Base-by-base conservation (phyloP, 2,113 vertebrate species). In the Trichomycterus rosablanca region DNA sequence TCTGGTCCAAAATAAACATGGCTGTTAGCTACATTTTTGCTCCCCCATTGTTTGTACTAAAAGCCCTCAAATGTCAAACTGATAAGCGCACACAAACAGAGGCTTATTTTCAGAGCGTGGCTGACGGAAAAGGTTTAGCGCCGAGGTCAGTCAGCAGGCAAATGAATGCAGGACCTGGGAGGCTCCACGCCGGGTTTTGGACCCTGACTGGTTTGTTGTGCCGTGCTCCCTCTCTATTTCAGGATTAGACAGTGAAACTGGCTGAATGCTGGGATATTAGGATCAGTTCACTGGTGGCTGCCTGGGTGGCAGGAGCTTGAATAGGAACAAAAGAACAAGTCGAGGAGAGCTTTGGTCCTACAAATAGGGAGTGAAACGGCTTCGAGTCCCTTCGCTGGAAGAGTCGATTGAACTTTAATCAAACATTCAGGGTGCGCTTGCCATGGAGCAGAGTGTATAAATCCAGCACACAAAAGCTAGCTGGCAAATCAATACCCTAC, bases 381-480 rank as follows among this genome's bases (percentile, higher is more conserved):
- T 88, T 74, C 65, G 72, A 73, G 86, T 84, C 81, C 83, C 81
- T 81, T 82, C 68, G 71, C 84, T 73, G 88, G 81, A 49, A 78
- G 81, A 93, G 90, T 89, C 89, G 90, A 93, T 84, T 84, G 88
- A 91, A 90, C 87, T 89, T 92, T 89, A 92, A 97, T 97, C 93
- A 94, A 90, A 95, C 90, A 92, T 89, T 92, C 86, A 84, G 83
- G 80, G 77, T 48, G 77, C 59, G 74, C 81, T 80, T 62, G 84
- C 84, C 59, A 77, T 86, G 76, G 78, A 81, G 86, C 68, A 50
- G 62, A 52, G 74, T 71, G 77, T 86, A 87, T 87, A 87, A 89
- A 93, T 87, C 82, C 88, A 77, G 80, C 71, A 83, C 84, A 91
- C 87, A 92, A 92, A 93, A 91, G 87, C 85, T 74, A 76, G 56